Evolutionary conservation across 1,140 invertebrate species (phyloP).

Genomic region (Myzus persicae): DNA sequence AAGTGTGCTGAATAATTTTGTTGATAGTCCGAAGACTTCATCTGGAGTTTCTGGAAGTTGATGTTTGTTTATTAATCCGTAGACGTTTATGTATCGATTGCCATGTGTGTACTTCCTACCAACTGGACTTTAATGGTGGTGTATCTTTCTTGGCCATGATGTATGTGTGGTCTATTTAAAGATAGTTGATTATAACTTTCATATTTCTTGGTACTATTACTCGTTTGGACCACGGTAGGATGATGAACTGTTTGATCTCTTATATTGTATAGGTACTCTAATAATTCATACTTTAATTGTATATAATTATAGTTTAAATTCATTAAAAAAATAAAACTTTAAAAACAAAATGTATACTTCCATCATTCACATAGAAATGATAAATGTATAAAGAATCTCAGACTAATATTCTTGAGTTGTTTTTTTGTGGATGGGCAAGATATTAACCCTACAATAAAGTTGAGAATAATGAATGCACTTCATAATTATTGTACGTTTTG

Average conservation of each 20-base stretch:
- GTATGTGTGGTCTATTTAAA: too few species aligned
- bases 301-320: background rate
- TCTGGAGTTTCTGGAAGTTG: too few species aligned
- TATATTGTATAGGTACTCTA: background rate
- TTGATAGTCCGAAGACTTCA: too few species aligned
- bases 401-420: background rate
- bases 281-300: background rate
- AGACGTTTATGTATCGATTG: too few species aligned
- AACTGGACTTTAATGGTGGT: too few species aligned
- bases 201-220: too few species aligned
- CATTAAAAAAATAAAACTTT: background rate
- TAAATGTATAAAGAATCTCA: background rate
- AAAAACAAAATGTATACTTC: background rate
- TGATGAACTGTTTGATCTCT: background rate
- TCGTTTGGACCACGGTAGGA: rapidly evolving
- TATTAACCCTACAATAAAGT: background rate
- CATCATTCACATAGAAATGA: background rate
- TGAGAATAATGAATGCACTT: background rate
- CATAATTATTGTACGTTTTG: background rate
- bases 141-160: too few species aligned
- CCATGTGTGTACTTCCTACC: too few species aligned
- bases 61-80: too few species aligned
- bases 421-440: background rate
- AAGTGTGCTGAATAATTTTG: too few species aligned
- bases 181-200: background rate